Percentiles rank a stretch among this genome's conserved stretches.
Conservation (phyloP, 64 coral and sea anemone species). For the Pocillopora verrucosa region DNA sequence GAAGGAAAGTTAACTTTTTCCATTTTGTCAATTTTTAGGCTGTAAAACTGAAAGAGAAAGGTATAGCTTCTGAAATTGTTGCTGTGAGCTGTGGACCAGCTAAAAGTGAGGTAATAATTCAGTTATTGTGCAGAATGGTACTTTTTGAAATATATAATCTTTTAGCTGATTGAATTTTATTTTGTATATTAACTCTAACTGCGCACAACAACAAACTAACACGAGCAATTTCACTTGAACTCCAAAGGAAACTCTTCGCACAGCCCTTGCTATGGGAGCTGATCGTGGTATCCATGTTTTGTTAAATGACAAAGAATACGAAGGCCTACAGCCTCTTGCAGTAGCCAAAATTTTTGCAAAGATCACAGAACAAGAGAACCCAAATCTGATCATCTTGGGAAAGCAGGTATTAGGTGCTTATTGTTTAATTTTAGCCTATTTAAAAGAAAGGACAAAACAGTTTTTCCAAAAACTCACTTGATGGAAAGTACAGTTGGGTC, state of each 20-base stretch:
- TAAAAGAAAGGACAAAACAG: too few species aligned
- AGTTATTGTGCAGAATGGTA: not conserved
- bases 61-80: conserved; percentile 89
- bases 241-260: conserved; percentile 89
- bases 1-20: not conserved
- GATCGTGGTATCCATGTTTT: conserved; percentile 94
- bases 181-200: too few species aligned
- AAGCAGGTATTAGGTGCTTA: conserved; percentile 65
- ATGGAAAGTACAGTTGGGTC: too few species aligned
- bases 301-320: conserved; percentile 83
- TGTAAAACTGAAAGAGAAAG: conserved; percentile 88
- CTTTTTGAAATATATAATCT: too few species aligned
- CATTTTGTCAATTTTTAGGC: conserved; percentile 56
- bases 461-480: too few species aligned
- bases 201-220: too few species aligned
- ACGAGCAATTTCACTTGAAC: not conserved
- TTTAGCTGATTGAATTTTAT: too few species aligned
- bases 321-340: conserved; percentile 86
- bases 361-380: conserved; percentile 86
- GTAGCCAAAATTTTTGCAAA: conserved; percentile 97
- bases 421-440: not conserved
- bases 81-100: conserved; percentile 97
- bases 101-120: conserved; percentile 85
- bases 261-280: conserved; percentile 93
- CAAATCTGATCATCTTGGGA: conserved; percentile 81